A percentile compares a stretch with the other conserved stretches of the same genome.
Conservation (phyloP, 2,113 vertebrate genomes). For the Coptodon rendalli region DNA sequence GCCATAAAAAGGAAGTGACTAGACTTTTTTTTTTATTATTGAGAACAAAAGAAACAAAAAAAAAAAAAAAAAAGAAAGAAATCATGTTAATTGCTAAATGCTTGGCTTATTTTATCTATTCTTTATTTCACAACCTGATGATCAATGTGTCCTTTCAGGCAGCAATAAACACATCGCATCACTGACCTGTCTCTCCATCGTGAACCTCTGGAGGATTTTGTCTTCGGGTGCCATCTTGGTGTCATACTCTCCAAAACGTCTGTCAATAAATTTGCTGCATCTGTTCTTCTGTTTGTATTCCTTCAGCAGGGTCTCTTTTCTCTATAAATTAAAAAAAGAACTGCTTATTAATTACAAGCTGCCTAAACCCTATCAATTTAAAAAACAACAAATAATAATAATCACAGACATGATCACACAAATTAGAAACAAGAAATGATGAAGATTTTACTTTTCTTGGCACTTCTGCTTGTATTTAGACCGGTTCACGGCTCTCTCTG, state of each 20-base stretch:
- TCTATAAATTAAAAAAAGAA: slow-evolving; percentile 60
- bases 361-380: not conserved
- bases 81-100: not conserved
- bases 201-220: slow-evolving; percentile 88
- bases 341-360: not conserved
- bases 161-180: not conserved
- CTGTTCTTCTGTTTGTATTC: slow-evolving; percentile 88
- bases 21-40: not conserved
- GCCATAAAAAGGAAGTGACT: not conserved
- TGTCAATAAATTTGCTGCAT: slow-evolving; percentile 81
- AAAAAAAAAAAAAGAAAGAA: not conserved
- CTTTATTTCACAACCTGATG: not conserved
- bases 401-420: not conserved
- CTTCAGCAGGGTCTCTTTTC: slow-evolving; percentile 87
- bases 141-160: not conserved
- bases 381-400: not conserved
- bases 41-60: not conserved
- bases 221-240: slow-evolving; percentile 83
- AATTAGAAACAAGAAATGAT: not conserved
- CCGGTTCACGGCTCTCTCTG: not conserved
- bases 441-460: not conserved
- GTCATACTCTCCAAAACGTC: slow-evolving; percentile 88
- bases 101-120: not conserved
- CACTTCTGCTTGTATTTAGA: not conserved
- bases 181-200: slow-evolving; percentile 91